Base-by-base conservation (phyloP, 1,140 invertebrate species). In the Homalodisca vitripennis region DNA sequence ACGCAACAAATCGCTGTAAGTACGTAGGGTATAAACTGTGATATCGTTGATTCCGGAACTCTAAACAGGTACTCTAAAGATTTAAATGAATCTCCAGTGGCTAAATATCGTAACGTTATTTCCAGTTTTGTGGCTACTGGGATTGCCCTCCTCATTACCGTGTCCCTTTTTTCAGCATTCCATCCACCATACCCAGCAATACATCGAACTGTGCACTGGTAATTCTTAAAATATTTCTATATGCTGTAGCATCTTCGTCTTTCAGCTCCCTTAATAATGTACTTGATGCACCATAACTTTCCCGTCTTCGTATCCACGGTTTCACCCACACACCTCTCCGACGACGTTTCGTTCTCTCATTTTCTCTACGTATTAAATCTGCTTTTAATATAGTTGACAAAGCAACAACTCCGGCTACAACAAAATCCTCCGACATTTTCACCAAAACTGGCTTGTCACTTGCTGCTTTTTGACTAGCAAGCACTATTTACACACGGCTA, bases 21-120 rank as follows among this genome's bases (percentile, higher is more conserved):
- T n/a, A 62, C 57, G 6, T 62, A 13, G 3, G 57, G 57, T 6
- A 62, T 62, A 30, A 62, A 24, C 29, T 3, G 12, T 62, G 57
- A 62, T 6, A 62, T 62, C 29, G 57, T 27, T 62, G 57, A 62
- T 24, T 62, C 29, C 29, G 57, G 29, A 62, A 62, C 57, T 13
- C 57, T 13, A 31, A 64, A 64, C 20, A 64, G n/a, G 34, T 64
- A 31, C 20, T 64, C 29, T n/a, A 64, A 20, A 27, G 13, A 34
- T 31, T 12, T 64, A 17, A 34, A 64, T 29, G 29, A 34, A 41
- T 64, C 34, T 34, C 62, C 62, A 34, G 62, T 64, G 17, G 62
- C 62, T 12, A 64, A 26, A 26, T 26, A 34, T 64, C 29, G 34
- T 17, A 64, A 27, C 14, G 62, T 64, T 3, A 64, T 27, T 64